phyloP scores from a whole-genome alignment of 92 coral and sea anemone species.

The Chrysogorgia sp. region DNA sequence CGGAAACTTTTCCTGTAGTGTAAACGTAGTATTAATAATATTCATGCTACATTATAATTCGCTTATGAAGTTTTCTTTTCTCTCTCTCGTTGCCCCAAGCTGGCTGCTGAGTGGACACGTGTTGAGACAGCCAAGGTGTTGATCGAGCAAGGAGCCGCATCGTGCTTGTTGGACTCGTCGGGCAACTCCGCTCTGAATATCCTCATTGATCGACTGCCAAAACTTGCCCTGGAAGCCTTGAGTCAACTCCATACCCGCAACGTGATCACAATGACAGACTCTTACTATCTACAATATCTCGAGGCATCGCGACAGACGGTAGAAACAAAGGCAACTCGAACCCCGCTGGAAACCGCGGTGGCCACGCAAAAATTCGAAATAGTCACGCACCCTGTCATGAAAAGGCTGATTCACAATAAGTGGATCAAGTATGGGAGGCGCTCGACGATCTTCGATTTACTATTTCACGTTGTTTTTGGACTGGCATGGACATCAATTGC shows the following conservation, averaged over 20 bases:
- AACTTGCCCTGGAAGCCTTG: slow-evolving; percentile 28
- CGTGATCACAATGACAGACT: slow-evolving; percentile 18
- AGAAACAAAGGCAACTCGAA: slow-evolving; percentile 26
- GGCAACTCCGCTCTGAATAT: slow-evolving; percentile 38
- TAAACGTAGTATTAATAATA: no score
- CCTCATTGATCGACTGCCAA: slow-evolving; percentile 36
- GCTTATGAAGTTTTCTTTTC: no score
- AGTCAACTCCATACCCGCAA: slow-evolving; percentile 22
- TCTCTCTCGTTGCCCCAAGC: no score
- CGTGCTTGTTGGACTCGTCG: slow-evolving; percentile 23
- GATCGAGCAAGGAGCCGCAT: slow-evolving; percentile 40
- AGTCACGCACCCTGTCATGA: slow-evolving; percentile 41
- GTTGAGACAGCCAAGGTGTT: slow-evolving; percentile 13
- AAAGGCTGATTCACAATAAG: slow-evolving; percentile 30
- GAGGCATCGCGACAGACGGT: slow-evolving; percentile 21
- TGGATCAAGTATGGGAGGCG: slow-evolving; percentile 27
- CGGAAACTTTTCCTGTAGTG: no score
- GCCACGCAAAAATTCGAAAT: slow-evolving; percentile 31
- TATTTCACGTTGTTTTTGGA: slow-evolving; percentile 29
- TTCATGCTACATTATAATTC: no score
- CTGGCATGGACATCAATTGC: slow-evolving; percentile 26
- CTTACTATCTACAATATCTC: slow-evolving; percentile 33
- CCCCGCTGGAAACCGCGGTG: slow-evolving; percentile 29
- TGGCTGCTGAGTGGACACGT: slow-evolving; percentile 42
- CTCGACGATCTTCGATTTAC: slow-evolving; percentile 18